These are phyloP conservation scores for Linhomoeus sp. DNA, from an alignment of 2,888 invertebrate genomes.

Conservation along the genomic window DNA sequence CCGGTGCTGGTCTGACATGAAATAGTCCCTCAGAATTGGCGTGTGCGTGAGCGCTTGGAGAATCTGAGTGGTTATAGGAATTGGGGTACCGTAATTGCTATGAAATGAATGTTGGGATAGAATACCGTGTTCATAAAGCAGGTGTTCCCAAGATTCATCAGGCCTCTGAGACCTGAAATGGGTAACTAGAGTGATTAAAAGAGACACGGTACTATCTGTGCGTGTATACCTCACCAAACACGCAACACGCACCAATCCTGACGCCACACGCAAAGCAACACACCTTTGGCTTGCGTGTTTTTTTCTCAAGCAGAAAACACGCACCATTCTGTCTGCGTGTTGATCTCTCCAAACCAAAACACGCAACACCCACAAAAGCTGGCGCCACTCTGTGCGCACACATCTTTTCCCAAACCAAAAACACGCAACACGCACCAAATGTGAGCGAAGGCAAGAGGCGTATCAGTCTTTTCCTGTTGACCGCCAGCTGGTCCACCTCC, in stretches of 20 bases:
- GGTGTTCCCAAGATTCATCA: constrained; percentile 86
- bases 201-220: neutral
- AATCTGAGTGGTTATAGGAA: neutral
- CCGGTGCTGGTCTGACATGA: constrained; percentile 73
- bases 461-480: neutral
- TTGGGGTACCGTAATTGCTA: neutral
- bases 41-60: constrained; percentile 76
- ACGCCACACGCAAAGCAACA: neutral
- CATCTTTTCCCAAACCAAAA: too few relatives aligned
- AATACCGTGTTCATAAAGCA: constrained; percentile 98
- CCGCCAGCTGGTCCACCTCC: constrained; percentile 7
- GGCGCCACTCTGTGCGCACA: neutral
- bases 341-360: too few relatives aligned
- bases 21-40: constrained; percentile 77
- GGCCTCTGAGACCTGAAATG: constrained; percentile 51
- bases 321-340: too few relatives aligned
- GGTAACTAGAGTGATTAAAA: neutral
- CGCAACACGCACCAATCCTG: neutral
- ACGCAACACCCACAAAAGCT: neutral
- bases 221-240: neutral
- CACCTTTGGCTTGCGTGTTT: neutral
- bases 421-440: neutral
- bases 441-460: neutral
- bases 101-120: neutral
- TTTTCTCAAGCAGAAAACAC: too few relatives aligned